Evolutionary conservation across 1,140 invertebrate species (phyloP).

Genomic region (Platyscapa corneri): DNA sequence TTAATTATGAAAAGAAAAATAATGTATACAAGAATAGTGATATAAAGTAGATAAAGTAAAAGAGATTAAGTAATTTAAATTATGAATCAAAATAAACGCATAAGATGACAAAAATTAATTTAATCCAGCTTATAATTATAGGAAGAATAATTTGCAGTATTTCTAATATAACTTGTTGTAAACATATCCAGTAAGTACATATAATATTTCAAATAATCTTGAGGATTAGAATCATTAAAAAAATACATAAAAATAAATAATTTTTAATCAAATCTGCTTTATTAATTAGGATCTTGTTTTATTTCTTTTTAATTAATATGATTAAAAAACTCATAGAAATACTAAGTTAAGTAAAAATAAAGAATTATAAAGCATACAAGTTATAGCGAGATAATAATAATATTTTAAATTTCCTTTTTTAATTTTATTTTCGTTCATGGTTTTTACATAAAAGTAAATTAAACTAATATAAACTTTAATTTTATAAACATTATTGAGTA

Average conservation of each 20-base stretch:
- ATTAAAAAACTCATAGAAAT: no score
- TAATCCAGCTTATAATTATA: slow-evolving; percentile 22
- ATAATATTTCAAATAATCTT: neutral
- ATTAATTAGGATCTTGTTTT: no score
- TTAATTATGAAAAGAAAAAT: neutral
- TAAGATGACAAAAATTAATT: slow-evolving; percentile 42
- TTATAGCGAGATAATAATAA: no score
- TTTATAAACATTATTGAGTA: no score
- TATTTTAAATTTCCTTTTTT: no score
- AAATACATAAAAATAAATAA: neutral
- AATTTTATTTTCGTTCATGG: no score
- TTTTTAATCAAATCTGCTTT: neutral
- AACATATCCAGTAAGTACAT: slow-evolving; percentile 10
- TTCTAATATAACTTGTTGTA: neutral
- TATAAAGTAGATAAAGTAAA: neutral
- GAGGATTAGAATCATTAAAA: neutral
- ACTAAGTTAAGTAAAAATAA: no score
- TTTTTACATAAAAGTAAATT: no score
- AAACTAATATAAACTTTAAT: no score
- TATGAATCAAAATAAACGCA: neutral
- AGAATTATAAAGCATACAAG: no score
- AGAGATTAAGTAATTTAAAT: slow-evolving; percentile 8
- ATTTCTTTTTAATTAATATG: no score
- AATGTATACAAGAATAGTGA: neutral
- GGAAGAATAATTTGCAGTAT: slow-evolving; percentile 11